Evolutionary conservation across 1,140 invertebrate species (phyloP), one percentile per base, ranked within the genome.

Genomic region (Drosophila guanche): DNA sequence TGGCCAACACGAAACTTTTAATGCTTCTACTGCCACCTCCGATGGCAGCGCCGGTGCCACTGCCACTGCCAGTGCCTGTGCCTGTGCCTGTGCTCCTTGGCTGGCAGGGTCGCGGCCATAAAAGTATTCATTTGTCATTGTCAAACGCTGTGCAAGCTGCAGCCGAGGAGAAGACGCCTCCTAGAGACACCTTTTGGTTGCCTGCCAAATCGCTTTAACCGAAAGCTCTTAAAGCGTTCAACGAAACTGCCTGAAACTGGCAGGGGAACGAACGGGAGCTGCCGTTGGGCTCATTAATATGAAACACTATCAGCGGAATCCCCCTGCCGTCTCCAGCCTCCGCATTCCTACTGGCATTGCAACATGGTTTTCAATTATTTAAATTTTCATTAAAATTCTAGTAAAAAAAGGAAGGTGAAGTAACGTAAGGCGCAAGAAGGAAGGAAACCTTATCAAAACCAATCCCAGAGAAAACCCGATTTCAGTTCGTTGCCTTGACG

Each of bases 121-220:
- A 86, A 88, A 86, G 81, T 80, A 88, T 81, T 88, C 83, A 86
- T 86, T 86, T 86, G 83, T 86, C 81, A 86, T 80, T 86, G 83
- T 86, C 81, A 86, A 85, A 51, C 10, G 70, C 51, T 74, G 69
- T 73, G 70, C 70, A 73, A 59, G 50, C 37, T 74, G 71, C 60
- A 75, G 47, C 33, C 42, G 16, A 66, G 54, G 23, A 43, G 56
- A 5, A 42, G 23, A 14, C 25, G 42, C 45, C 42, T 48, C 25
- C 50, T 59, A 55, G 23, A 20, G 29, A 25, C 40, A 27, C 37
- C 61, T 75, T 46, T 75, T 74, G 70, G 71, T 75, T 74, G 42
- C 53, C 70, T 75, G 71, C 71, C 61, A 79, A 76, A 75, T 61
- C 53, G 70, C 62, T 79, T 79, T 58, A 79, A 79, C 53, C 52